These are phyloP conservation scores for Acanthornis magna DNA, from an alignment of 2,797 vertebrate genomes.

Conservation along the genomic window DNA sequence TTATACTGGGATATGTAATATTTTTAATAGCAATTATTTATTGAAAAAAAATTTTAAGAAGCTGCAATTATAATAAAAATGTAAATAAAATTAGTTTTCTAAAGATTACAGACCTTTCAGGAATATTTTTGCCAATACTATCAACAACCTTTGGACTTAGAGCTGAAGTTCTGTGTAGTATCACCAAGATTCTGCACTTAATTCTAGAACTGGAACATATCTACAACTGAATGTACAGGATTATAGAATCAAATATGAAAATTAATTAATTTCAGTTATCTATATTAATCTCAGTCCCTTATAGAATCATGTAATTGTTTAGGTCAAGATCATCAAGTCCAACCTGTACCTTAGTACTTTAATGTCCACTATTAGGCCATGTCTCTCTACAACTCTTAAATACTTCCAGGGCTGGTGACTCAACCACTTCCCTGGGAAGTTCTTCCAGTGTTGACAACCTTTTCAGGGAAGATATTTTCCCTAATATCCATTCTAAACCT, in stretches of 20 bases:
- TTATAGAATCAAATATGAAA: not conserved
- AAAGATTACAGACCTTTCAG: not conserved
- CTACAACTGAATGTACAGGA: not conserved
- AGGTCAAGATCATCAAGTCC: not conserved
- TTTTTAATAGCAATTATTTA: not conserved
- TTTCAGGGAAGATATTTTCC: not conserved
- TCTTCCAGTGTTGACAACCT: not conserved
- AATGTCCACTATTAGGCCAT: not conserved
- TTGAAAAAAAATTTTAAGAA: not conserved
- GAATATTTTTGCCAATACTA: not conserved
- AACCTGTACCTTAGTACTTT: not conserved
- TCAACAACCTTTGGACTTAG: not conserved
- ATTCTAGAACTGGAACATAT: not conserved
- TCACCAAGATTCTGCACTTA: not conserved
- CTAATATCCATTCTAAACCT: not conserved
- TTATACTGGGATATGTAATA: not conserved
- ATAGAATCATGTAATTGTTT: not conserved
- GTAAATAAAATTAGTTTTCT: not conserved
- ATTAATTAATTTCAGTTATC: not conserved
- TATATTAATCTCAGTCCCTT: not conserved
- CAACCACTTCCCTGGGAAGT: not conserved
- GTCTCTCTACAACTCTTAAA: not conserved
- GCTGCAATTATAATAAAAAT: not conserved
- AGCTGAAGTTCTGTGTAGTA: not conserved
- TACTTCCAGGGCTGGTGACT: not conserved